These are phyloP conservation scores for Epiblema foenella DNA, from an alignment of 2,888 invertebrate species.

Conservation along the genomic window DNA sequence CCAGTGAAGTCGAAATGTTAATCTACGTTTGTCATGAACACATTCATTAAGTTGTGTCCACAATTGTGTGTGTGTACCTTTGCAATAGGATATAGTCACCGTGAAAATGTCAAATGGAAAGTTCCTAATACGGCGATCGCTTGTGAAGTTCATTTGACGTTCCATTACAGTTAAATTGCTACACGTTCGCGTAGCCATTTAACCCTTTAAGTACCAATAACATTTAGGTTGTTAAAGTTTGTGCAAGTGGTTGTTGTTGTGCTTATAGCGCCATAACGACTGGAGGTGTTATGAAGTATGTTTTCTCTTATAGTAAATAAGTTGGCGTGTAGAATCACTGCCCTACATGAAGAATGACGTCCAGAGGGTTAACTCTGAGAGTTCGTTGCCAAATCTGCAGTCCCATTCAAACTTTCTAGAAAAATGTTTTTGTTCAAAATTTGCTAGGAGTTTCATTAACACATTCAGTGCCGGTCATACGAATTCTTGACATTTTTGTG, in stretches of 20 bases:
- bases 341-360: too few relatives aligned
- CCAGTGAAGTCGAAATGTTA: too few relatives aligned
- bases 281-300: too few relatives aligned
- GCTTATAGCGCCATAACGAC: too few relatives aligned
- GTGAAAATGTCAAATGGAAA: conserved; percentile 10
- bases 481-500: too few relatives aligned
- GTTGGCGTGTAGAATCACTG: too few relatives aligned
- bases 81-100: not conserved
- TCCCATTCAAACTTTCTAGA: not conserved
- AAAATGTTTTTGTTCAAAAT: not conserved
- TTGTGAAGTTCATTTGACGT: conserved; percentile 24
- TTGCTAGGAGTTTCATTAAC: not conserved
- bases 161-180: conserved; percentile 32
- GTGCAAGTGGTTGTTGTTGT: too few relatives aligned
- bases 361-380: not conserved
- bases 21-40: too few relatives aligned
- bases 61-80: not conserved
- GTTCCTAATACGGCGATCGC: conserved; percentile 15
- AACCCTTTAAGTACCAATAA: not conserved
- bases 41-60: not conserved
- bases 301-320: too few relatives aligned
- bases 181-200: not conserved
- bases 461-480: too few relatives aligned
- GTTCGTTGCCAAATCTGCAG: not conserved
- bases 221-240: too few relatives aligned